Evolutionary conservation across 2,113 vertebrate species (phyloP).

Genomic region (Bubo blakistoni): DNA sequence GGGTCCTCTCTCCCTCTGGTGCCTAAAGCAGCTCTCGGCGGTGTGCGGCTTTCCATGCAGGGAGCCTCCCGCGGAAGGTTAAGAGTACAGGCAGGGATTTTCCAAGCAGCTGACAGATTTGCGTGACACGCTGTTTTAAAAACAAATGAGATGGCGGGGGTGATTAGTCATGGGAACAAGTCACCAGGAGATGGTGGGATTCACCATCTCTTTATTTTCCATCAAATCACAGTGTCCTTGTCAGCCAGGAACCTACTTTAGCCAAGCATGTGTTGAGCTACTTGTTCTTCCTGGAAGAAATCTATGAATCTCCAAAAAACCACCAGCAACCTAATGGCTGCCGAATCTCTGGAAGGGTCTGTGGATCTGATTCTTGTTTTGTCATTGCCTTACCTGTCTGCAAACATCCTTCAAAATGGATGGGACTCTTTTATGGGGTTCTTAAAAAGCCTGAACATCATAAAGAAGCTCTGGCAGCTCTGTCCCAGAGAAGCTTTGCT

Average conservation of each 20-base stretch:
- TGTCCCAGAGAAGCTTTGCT: fast-evolving
- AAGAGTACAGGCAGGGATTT: background rate
- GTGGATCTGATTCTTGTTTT: background rate
- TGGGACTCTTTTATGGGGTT: background rate
- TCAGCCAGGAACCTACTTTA: background rate
- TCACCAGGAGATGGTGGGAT: background rate
- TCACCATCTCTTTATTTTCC: background rate
- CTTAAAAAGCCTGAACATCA: background rate
- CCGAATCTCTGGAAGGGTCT: background rate
- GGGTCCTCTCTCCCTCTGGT: background rate
- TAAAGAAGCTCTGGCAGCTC: background rate
- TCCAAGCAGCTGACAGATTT: background rate
- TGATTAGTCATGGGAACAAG: fast-evolving
- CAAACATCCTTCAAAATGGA: background rate
- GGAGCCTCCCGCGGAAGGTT: fast-evolving
- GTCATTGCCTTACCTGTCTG: background rate
- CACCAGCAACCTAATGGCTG: background rate
- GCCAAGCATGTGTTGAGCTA: background rate
- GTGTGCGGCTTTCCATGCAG: background rate
- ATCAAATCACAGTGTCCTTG: background rate
- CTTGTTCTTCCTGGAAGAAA: background rate
- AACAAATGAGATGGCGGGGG: fast-evolving
- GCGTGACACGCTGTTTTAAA: fast-evolving
- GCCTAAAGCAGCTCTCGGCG: background rate
- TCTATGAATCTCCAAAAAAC: background rate